Evolutionary conservation across 2,797 vertebrate species (phyloP), one percentile per base, ranked within the genome.

Genomic region (Gymnoscopelus microlampas): DNA sequence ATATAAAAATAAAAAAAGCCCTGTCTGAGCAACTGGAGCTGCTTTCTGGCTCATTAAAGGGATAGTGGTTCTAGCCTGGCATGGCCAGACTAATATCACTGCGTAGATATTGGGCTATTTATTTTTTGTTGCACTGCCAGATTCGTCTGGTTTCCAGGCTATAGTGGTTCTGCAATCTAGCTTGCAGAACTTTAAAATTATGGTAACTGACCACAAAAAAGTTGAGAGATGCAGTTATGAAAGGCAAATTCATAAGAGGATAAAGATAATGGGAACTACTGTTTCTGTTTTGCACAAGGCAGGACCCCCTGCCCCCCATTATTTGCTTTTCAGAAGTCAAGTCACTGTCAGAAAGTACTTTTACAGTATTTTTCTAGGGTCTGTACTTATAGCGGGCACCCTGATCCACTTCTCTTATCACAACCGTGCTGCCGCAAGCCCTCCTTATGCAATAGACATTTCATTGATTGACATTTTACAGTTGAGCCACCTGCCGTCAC

Each of bases 401-500:
- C 65, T 71, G 73, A 70, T 63, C 77, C 19, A 29, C 4, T 24
- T 56, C 54, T 26, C 63, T 74, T 47, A 77, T 78, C 76, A 63
- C 76, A 66, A 80, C 71, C 70, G 39, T 63, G 54, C 68, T 61
- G 47, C 81, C 9, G 66, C 83, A 77, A 63, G 70, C 58, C 50
- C 23, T 29, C 13, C 74, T 82, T 78, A 71, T 4, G 9, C 56
- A 80, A 84, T 73, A 63, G 74, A 73, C 39, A 44, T 44, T 44
- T 44, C 39, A 44, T 44, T 44, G 63, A 47, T 35, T 83, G 78
- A 84, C 84, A 84, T 83, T 85, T 84, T 29, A 66, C 81, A 79
- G 70, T 59, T 64, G 58, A 54, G 66, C 44, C 56, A 3, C 39
- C 68, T 57, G 60, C 50, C 13, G 14, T 24, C 19, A 55, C 23